Evolutionary conservation across 2,797 vertebrate species (phyloP).

Genomic region (Micropoecilia bifurca): DNA sequence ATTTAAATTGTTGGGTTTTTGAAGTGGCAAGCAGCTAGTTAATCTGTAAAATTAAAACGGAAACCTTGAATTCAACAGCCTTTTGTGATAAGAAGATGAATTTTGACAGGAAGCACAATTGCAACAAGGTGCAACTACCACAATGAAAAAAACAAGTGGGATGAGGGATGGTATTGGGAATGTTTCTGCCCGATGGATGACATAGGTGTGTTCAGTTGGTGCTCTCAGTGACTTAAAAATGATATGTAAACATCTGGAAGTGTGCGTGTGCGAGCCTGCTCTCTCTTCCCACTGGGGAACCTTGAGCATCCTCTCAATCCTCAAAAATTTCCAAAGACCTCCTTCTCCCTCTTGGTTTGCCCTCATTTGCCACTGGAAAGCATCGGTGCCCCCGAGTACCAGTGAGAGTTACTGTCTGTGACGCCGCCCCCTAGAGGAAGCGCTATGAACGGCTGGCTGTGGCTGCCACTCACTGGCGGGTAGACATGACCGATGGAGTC

Average conservation of each 20-base stretch:
- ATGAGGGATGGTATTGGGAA: slow-evolving; percentile 29
- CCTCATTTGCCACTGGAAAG: slow-evolving; percentile 81
- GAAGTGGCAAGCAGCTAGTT: slow-evolving; percentile 9
- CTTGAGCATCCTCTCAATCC: slow-evolving; percentile 23
- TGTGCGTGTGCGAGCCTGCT: slow-evolving; percentile 50
- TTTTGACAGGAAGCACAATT: slow-evolving; percentile 23
- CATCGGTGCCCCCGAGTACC: slow-evolving; percentile 85
- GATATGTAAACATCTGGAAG: slow-evolving; percentile 39
- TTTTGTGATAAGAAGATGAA: slow-evolving; percentile 13
- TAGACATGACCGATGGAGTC: slow-evolving; percentile 95
- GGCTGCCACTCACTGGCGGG: slow-evolving; percentile 92
- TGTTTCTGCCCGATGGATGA: slow-evolving; percentile 35
- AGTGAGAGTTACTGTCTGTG: slow-evolving; percentile 84
- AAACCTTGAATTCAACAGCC: not conserved
- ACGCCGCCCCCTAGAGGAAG: slow-evolving; percentile 81
- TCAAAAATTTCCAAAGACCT: slow-evolving; percentile 25
- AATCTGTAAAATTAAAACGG: not conserved
- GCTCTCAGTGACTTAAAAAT: slow-evolving; percentile 39
- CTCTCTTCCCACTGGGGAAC: slow-evolving; percentile 51
- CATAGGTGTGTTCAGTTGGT: slow-evolving; percentile 20
- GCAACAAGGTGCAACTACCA: slow-evolving; percentile 33
- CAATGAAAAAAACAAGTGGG: slow-evolving; percentile 27
- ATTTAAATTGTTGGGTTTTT: slow-evolving; percentile 2
- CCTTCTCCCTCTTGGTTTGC: slow-evolving; percentile 10
- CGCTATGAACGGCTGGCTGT: slow-evolving; percentile 83